Base-by-base conservation (phyloP, 1,140 invertebrate genomes). In the Dermatophagoides farinae region DNA sequence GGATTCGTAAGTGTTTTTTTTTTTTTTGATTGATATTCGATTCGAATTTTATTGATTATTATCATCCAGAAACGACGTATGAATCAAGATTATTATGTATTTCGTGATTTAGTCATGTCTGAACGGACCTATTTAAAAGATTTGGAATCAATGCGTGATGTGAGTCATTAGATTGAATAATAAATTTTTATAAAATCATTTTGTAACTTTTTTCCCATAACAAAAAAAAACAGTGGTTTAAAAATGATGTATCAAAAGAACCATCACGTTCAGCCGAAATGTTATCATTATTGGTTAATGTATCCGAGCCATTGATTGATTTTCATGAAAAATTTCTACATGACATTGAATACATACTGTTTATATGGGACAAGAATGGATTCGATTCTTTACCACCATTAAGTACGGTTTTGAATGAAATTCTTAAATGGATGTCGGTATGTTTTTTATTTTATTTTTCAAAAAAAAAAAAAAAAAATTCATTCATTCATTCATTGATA, bases 41-140 rank as follows among this genome's bases (percentile, higher is more conserved):
- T 41, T 14, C 14, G 14, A 47, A 22, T 23, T n/a, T 18, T 9
- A 8, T 47, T 58, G 49, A 25, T 65, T 66, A 22, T 49, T 16
- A 49, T 49, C 9, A 9, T 10, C 1, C 37, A 65, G 65, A 60
- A 63, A 58, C 44, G 62, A 71, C 80, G 82, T 16, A 78, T 78
- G 1, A 88, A 95, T 67, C 81, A 82, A 69, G 82, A 83, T 16
- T 95, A 92, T 73, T 95, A 85, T 69, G 84, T 96, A 65, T 83
- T 86, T 44, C 93, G 93, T 72, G 90, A 97, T 74, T 73, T 97
- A 55, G 75, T 95, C 8, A 92, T 92, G 86, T 95, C 89, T 1
- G 91, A 96, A 70, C 74, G 90, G 63, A 95, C 90, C 0, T 97
- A 92, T 71, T 89, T 88, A 68, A 88, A 91, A 67, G 89, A 96